Evolutionary conservation across 2,797 vertebrate genomes (phyloP), one percentile per base, ranked within the genome.

Genomic region (Typhlichthys subterraneus): DNA sequence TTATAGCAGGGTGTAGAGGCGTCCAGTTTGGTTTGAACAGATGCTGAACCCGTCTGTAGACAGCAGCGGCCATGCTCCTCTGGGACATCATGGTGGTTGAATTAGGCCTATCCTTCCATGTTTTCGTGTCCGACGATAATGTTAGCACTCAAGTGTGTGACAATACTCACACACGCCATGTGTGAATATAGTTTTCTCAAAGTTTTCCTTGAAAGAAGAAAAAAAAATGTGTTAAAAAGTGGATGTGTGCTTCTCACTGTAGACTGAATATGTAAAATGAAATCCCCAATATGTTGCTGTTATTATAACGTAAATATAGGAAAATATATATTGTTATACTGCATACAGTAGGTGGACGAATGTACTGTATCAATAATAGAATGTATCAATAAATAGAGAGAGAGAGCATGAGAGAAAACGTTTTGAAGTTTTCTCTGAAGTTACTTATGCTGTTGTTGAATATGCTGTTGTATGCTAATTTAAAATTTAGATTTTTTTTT

Each of bases 1-100:
- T 86, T 89, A 86, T 87, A 83, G 75, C 73, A 77, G 69, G 75
- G 66, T 81, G 69, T 63, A 71, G 70, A 67, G 51, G 53, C 60
- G 64, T 53, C 65, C 13, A 58, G 65, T 86, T 82, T 75, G 59
- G 70, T 85, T 51, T 76, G 60, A 81, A 69, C 76, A 86, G 80
- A 78, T 81, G 74, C 50, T 77, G 69, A 76, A 81, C 76, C 73
- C 31, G 19, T n/a, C 6, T 71, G 68, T 45, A 54, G 72, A 57
- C 72, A 72, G 69, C 75, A 73, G 74, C 7, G n/a, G 47, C 45
- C 45, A 48, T 55, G 51, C 64, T 83, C 73, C 73, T 79, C 62
- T 74, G 78, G 73, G 69, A 69, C 54, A 14, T 1, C 54, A 10
- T 1, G 9, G 65, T 61, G 19, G 50, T 65, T 76, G 53, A 67